Evolutionary conservation across 2,797 vertebrate species (phyloP).

Genomic region (Hipposideros larvatus): DNA sequence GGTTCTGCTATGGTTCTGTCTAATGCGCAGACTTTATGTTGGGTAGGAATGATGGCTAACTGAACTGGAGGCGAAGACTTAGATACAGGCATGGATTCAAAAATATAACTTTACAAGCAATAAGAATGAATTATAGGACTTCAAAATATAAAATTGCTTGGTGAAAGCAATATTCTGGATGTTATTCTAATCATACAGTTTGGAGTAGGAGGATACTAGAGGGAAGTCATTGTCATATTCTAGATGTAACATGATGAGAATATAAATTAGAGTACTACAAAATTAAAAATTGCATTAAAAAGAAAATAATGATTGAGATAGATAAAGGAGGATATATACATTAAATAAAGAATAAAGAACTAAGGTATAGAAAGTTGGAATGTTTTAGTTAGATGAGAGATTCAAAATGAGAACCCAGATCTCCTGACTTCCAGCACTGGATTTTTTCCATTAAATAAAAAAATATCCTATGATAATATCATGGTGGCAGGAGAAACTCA

Average conservation of each 20-base stretch:
- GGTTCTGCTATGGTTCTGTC: background rate
- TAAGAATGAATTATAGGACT: background rate
- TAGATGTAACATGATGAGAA: background rate
- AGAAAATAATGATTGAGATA: background rate
- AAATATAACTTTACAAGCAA: background rate
- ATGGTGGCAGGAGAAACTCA: background rate
- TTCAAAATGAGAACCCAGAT: background rate
- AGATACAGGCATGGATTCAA: background rate
- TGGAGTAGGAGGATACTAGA: background rate
- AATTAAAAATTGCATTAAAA: background rate
- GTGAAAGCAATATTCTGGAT: background rate
- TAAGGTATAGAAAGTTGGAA: background rate
- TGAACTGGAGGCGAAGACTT: background rate
- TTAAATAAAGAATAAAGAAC: background rate
- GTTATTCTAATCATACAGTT: background rate
- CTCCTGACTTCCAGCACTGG: background rate
- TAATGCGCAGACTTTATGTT: background rate
- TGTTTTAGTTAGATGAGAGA: background rate
- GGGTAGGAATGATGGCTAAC: background rate
- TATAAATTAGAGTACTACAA: background rate
- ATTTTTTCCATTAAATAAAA: background rate
- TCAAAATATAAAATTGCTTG: background rate
- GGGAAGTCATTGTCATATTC: background rate
- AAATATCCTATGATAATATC: background rate
- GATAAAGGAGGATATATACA: background rate